Evolutionary conservation across 1,140 invertebrate species (phyloP).

Genomic region (Ganaspis sp.): DNA sequence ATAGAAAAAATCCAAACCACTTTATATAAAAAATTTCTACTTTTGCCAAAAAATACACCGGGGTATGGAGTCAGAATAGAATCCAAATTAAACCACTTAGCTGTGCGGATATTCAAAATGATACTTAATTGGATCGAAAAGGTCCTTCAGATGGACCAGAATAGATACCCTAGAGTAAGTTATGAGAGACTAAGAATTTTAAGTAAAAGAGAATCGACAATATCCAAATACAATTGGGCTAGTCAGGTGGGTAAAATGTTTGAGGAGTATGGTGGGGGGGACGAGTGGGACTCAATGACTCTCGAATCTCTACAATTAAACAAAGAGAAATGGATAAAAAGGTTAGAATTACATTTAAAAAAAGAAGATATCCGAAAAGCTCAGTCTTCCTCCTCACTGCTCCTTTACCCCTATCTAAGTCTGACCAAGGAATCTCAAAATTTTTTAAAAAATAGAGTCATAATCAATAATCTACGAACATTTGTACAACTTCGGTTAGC

Average conservation of each 20-base stretch:
- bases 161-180: neutral
- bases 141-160: neutral
- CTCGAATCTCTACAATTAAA: neutral
- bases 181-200: neutral
- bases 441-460: too few species aligned
- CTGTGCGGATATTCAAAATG: neutral
- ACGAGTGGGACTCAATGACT: neutral
- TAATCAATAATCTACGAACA: too few species aligned
- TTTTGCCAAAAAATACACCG: too few species aligned
- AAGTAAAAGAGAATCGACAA: neutral
- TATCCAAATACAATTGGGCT: neutral
- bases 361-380: too few species aligned
- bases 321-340: neutral
- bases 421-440: too few species aligned
- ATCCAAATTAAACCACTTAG: neutral
- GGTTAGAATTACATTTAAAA: too few species aligned
- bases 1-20: neutral
- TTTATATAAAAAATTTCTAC: constrained; percentile 24
- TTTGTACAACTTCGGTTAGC: too few species aligned
- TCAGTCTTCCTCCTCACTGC: too few species aligned
- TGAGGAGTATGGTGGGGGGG: neutral
- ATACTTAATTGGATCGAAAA: neutral
- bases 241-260: neutral
- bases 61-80: neutral
- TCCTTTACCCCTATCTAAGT: too few species aligned